Base-by-base conservation (phyloP, 2,797 vertebrate species). In the Premnoplex brunnescens region DNA sequence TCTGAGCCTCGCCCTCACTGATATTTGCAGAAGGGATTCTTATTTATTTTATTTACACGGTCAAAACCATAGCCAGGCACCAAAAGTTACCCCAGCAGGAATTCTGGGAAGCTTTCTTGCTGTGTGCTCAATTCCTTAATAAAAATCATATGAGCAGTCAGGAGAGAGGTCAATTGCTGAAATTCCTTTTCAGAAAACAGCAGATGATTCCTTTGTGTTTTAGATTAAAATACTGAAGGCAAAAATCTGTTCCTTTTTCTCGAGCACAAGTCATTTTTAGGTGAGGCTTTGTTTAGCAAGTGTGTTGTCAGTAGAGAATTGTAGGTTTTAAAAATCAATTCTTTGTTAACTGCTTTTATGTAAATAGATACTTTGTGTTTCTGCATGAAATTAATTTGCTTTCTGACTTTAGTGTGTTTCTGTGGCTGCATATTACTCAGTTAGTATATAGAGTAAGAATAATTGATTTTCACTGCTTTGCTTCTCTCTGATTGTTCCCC, bases 141-240 rank as follows among this genome's bases (percentile, higher is more conserved):
- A 86, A 64, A 85, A 93, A 73, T 88, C 91, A 46, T 32, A 52
- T 82, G 74, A 95, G 78, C 94, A 85, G 91, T 73, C 81, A 91
- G 88, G 64, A 84, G 82, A 69, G 87, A 86, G 87, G 68, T 91
- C 81, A 95, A 0, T 84, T 94, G 60, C 91, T 51, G 76, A 81
- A 84, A 80, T 95, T 95, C 75, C 90, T 75, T 84, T 93, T 56
- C 85, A 84, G 87, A 51, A 88, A 95, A 92, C 88, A 94, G 36
- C 63, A 51, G 71, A 92, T 74, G 91, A 92, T 80, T 87, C 89
- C 60, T 72, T 92, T 59, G 85, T 85, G 58, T 37, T 66, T 85
- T 76, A 58, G 48, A 71, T 52, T 56, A 83, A 87, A 82, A 91
- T 81, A 81, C 6, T 93, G 82, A 93, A 96, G 41, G 69, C 48